Evolutionary conservation across 2,113 vertebrate genomes (phyloP), one percentile per base, ranked within the genome.

Genomic region (Podiceps cristatus): DNA sequence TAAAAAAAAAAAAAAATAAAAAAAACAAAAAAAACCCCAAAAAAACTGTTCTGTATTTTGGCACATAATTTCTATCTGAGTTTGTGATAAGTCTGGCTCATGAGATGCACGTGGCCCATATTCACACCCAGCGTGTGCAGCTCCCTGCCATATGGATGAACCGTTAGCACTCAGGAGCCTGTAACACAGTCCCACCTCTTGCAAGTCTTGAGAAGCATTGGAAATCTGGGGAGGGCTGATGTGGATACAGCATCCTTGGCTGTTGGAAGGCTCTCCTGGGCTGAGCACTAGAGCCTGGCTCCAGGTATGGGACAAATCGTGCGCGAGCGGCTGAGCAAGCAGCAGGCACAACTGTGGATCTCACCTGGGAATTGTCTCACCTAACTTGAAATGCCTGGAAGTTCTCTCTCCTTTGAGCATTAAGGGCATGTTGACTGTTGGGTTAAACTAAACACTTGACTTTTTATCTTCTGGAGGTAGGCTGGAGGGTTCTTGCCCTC

Each of bases 1-100:
- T 18, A 45, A 45, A 18, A 45, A 11, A 23, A 18, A n/a, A 33
- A 42, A 45, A 94, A 37, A 37, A 37, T 8, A 37, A 37, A 37
- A 37, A 37, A 37, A 37, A 37, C 37, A 37, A 37, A 37, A 37
- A 37, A 37, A 37, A 37, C 37, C 37, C 7, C 37, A 9, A 82
- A 53, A 95, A 44, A 72, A n/a, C 66, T 88, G 81, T 76, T 94
- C 82, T 76, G 11, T 85, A 44, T 93, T 91, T 93, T 68, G 50
- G 62, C 0, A 0, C 42, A 79, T 73, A 37, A 73, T 68, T 87
- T 91, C 50, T 50, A 58, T 90, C 63, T 63, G 49, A 97, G 67
- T 67, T 95, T 0, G 1, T 80, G 82, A n/a, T 50, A 93, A 95
- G 55, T 69, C 58, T 93, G 85, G 71, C 75, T 88, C 59, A 55